phyloP scores from a whole-genome alignment of 2,113 vertebrate genomes.

The Castor canadensis region DNA sequence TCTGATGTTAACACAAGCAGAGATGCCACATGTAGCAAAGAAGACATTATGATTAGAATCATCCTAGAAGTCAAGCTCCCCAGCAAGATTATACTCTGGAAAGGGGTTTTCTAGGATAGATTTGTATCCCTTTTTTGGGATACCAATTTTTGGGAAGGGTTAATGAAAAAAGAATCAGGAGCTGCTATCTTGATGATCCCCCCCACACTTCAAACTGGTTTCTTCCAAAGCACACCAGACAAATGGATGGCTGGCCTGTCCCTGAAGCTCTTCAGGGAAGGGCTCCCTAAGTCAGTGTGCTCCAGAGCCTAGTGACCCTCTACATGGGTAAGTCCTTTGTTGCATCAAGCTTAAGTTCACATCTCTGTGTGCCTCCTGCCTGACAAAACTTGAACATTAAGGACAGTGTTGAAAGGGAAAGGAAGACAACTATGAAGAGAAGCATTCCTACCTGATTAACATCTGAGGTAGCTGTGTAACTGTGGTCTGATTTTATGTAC shows the following conservation, averaged over 20 bases:
- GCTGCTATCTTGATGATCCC: conserved; percentile 18
- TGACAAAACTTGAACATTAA: background rate
- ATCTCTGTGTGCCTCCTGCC: background rate
- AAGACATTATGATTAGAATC: background rate
- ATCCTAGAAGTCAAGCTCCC: background rate
- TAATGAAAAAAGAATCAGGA: conserved; percentile 28
- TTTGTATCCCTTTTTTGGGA: background rate
- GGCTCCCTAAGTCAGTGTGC: conserved; percentile 13
- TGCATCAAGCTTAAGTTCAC: background rate
- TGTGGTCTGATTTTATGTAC: background rate
- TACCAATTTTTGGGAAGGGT: conserved; percentile 2
- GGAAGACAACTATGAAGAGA: background rate
- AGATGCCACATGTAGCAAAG: background rate
- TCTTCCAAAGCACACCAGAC: conserved; percentile 52
- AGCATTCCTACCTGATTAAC: background rate
- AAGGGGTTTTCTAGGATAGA: background rate
- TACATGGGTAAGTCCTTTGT: conserved; percentile 35
- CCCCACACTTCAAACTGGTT: conserved; percentile 8
- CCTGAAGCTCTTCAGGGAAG: conserved; percentile 29
- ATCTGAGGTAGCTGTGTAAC: background rate
- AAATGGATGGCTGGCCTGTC: background rate
- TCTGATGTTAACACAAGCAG: background rate
- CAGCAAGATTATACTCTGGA: background rate
- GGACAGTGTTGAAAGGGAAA: background rate
- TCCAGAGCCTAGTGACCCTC: conserved; percentile 13